phyloP scores from a whole-genome alignment of 2,113 vertebrate genomes.

The Scophthalmus maximus region DNA sequence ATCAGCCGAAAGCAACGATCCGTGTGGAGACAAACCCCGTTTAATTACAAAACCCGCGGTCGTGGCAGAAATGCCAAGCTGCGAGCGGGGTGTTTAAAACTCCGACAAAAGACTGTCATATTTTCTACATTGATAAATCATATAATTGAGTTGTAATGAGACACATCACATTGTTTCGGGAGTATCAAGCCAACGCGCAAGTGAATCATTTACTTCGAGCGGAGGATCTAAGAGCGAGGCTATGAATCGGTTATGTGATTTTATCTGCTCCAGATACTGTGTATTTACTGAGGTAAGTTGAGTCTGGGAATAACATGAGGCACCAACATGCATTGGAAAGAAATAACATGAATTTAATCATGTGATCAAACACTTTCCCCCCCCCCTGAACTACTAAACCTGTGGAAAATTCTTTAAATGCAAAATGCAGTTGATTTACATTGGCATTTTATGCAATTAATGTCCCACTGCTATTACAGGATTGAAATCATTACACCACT shows the following conservation, averaged over 20 bases:
- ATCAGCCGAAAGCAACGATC: constrained; percentile 79
- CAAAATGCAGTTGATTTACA: neutral
- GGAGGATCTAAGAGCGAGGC: constrained; percentile 10
- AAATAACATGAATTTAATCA: too few species aligned
- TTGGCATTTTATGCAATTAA: neutral
- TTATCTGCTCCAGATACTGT: constrained; percentile 9
- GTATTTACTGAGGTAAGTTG: neutral
- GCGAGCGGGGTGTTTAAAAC: constrained; percentile 64
- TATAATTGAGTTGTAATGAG: constrained; percentile 77
- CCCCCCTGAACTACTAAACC: neutral
- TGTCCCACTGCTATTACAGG: neutral
- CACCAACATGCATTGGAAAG: neutral
- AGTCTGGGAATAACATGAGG: constrained; percentile 5
- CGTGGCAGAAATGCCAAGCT: constrained; percentile 67
- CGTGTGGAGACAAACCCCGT: constrained; percentile 67
- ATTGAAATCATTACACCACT: constrained; percentile 25
- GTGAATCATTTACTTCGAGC: constrained; percentile 38
- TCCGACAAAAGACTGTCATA: constrained; percentile 63
- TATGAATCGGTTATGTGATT: constrained; percentile 30
- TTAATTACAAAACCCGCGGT: constrained; percentile 76
- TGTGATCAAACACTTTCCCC: too few species aligned
- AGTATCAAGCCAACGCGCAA: constrained; percentile 43
- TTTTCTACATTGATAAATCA: constrained; percentile 72
- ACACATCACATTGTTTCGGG: constrained; percentile 54
- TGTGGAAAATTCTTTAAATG: neutral